Base-by-base conservation (phyloP, 2,113 vertebrate genomes). In the Triplophysa siluroides region DNA sequence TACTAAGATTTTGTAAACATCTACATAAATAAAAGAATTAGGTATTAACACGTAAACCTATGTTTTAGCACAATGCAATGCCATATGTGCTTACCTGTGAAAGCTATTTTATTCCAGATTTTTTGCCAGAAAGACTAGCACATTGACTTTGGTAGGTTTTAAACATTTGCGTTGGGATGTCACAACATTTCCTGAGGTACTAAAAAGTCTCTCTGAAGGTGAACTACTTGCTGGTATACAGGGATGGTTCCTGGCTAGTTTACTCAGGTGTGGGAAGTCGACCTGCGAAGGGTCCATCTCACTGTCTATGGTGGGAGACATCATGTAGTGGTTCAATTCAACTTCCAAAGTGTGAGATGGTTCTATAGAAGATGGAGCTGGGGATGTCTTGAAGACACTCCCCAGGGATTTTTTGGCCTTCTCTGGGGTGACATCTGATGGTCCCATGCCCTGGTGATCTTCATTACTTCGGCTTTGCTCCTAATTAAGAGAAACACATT, bases 181-280 rank as follows among this genome's bases (percentile, higher is more conserved):
- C 60, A 63, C 73, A 23, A 65, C 62, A 65, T 77, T 77, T 54
- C 45, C 75, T 77, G 62, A 65, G 13, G 18, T 26, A 33, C 43
- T 64, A 24, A 76, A 76, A 76, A 63, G 73, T 63, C 73, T 76
- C 43, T 70, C 52, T 60, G 70, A 73, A 73, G 70, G 47, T 73
- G 70, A 73, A 38, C 70, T 73, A n/a, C 50, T 72, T 38, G 70
- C 50, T 11, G 70, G 71, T 60, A 74, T 74, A 74, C 71, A 58
- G 71, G 23, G 71, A 58, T 60, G 61, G 54, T 70, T 70, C 43
- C 43, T 50, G 43, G 67, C 67, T 52, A 70, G 67, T 50, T 50
- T 74, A 60, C 52, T 60, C 11, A 74, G 71, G 54, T 74, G 71
- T 74, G 71, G 71, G 12, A 60, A 73, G 70, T 73, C 13, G 26